A percentile compares a stretch with the other conserved stretches of the same genome.
phyloP scores from a whole-genome alignment of 2,888 invertebrate species.

The Baronia brevicornis region DNA sequence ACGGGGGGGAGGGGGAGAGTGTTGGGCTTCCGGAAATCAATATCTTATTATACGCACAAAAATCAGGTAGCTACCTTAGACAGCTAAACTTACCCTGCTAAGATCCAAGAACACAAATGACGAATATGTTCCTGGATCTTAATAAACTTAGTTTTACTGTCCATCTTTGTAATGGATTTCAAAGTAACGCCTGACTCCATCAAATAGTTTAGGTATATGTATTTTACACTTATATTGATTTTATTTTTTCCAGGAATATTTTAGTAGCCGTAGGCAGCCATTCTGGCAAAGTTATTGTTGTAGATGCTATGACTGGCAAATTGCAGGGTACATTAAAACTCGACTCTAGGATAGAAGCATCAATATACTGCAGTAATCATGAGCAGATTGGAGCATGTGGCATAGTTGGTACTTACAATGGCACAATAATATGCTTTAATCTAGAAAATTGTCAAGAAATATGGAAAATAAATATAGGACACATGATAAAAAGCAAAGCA shows the following conservation, averaged over 20 bases:
- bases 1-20: too few relatives aligned
- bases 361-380: constrained; percentile 57
- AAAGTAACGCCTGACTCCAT: too few relatives aligned
- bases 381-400: constrained; percentile 45
- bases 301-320: constrained; percentile 71
- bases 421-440: constrained; percentile 80
- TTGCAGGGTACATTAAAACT: constrained; percentile 66
- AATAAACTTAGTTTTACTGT: too few relatives aligned
- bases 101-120: too few relatives aligned
- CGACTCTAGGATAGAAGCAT: constrained; percentile 84
- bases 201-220: too few relatives aligned
- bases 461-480: constrained; percentile 78
- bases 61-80: too few relatives aligned
- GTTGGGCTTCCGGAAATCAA: too few relatives aligned
- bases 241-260: constrained; percentile 43
- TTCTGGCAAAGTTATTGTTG: constrained; percentile 80
- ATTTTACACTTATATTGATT: constrained; percentile 3
- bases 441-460: constrained; percentile 65
- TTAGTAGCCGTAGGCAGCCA: constrained; percentile 74
- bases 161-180: too few relatives aligned
- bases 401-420: constrained; percentile 86
- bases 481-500: constrained; percentile 79
- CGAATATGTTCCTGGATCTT: too few relatives aligned
- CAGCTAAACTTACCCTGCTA: too few relatives aligned
- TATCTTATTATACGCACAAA: too few relatives aligned